Evolutionary conservation across 30 jellyfish, hydroid and myxozoan species (phyloP).

Genomic region (Chironex yamaguchii): DNA sequence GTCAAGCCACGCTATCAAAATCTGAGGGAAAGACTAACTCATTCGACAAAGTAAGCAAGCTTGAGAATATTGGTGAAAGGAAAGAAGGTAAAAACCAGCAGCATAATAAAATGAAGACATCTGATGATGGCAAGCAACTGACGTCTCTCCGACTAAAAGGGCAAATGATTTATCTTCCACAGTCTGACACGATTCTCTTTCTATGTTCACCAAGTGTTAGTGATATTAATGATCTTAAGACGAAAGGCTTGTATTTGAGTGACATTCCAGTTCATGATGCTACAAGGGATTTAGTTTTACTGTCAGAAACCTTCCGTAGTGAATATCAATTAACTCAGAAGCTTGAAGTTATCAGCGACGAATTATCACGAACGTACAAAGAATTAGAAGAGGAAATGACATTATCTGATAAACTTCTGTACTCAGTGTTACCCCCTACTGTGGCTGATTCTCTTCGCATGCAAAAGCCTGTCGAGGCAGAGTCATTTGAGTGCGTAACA

Average conservation of each 20-base stretch:
- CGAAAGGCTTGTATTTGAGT: conserved; percentile 53
- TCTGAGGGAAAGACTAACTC: no score
- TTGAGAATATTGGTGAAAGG: no score
- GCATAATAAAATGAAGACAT: no score
- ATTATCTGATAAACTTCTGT: conserved; percentile 56
- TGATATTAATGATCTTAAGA: conserved; percentile 53
- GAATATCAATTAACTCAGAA: conserved; percentile 60
- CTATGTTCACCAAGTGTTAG: conserved; percentile 74
- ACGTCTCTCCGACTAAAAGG: conserved; percentile 71
- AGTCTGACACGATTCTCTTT: conserved; percentile 53
- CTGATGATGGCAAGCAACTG: neutral
- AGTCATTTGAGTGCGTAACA: conserved; percentile 45
- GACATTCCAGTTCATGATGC: conserved; percentile 84
- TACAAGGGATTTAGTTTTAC: conserved; percentile 54
- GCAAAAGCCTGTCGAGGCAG: conserved; percentile 64
- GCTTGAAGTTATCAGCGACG: conserved; percentile 54
- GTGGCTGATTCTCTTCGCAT: conserved; percentile 52
- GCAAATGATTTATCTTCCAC: conserved; percentile 61
- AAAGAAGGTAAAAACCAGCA: no score
- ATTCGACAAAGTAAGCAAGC: no score
- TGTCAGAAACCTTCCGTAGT: conserved; percentile 49
- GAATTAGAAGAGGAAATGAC: conserved; percentile 71
- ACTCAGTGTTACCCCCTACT: conserved; percentile 59
- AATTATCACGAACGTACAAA: conserved; percentile 7
- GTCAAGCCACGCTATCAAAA: no score